These are phyloP conservation scores for Strigops habroptila DNA, from an alignment of 2,113 vertebrate genomes.

Conservation along the genomic window DNA sequence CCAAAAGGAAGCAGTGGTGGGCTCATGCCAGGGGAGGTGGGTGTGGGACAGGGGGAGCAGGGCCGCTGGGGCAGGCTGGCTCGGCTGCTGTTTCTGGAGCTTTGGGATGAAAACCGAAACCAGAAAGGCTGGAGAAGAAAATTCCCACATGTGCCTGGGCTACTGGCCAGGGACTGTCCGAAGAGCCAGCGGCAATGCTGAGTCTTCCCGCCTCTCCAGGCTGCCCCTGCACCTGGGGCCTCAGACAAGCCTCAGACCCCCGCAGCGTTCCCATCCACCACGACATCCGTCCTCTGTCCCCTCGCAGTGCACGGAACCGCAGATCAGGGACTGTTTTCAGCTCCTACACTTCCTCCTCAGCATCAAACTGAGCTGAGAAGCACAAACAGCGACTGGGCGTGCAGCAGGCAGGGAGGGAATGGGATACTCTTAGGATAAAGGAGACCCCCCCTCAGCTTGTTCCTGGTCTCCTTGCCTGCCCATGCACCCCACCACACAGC, in stretches of 20 bases:
- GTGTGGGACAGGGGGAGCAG: neutral
- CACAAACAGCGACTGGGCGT: accelerated
- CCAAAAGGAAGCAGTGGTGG: neutral
- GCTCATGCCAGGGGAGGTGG: neutral
- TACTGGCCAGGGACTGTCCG: neutral
- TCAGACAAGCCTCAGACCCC: neutral
- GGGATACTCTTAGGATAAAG: neutral
- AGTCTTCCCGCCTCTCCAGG: neutral
- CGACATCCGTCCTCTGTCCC: accelerated
- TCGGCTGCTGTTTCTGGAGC: neutral
- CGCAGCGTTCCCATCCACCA: neutral
- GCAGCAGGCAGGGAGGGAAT: neutral
- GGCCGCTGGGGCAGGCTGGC: neutral
- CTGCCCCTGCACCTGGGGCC: neutral
- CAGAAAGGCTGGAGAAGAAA: neutral
- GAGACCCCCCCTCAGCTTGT: neutral
- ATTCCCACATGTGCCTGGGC: neutral
- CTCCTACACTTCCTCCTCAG: neutral
- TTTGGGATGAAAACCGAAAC: neutral
- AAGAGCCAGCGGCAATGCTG: neutral
- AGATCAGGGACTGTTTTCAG: neutral
- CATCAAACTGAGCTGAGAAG: neutral
- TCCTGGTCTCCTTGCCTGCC: accelerated
- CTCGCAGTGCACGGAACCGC: accelerated
- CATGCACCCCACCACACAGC: accelerated